Conservation (phyloP, 2,797 vertebrate genomes). For the Sebastolobus altivelis region DNA sequence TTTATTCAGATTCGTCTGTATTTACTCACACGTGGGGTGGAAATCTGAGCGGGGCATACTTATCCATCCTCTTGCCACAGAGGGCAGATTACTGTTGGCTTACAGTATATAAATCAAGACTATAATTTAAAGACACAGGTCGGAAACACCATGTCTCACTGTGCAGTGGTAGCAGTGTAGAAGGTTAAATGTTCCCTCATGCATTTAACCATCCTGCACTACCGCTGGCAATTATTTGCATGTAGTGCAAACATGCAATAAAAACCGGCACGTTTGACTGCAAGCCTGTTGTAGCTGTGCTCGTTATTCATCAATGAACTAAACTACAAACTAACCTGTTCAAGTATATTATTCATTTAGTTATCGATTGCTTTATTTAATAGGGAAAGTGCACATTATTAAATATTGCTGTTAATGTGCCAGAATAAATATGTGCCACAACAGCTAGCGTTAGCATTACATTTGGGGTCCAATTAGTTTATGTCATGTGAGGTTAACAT, state of each 20-base stretch:
- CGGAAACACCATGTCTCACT: not conserved
- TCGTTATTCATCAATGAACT: not conserved
- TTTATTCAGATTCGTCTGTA: conserved; percentile 7
- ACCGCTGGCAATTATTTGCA: not conserved
- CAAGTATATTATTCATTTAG: not conserved
- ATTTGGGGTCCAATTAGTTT: too few relatives aligned
- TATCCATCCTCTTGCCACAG: conserved; percentile 37
- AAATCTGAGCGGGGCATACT: not conserved
- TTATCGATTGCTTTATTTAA: not conserved
- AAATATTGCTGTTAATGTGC: not conserved
- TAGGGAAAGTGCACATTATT: not conserved
- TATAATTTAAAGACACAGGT: conserved; percentile 11
- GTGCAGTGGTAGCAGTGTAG: not conserved
- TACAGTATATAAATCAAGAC: conserved; percentile 18
- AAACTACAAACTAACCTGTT: not conserved
- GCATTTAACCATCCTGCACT: not conserved
- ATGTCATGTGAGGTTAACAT: too few relatives aligned
- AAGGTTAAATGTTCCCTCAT: not conserved
- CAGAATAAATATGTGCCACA: not conserved
- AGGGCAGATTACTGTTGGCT: conserved; percentile 32
- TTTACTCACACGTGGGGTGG: not conserved
- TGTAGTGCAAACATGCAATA: not conserved
- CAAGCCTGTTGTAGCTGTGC: not conserved
- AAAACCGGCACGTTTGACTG: not conserved
- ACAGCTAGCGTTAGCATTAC: too few relatives aligned